A percentile compares a stretch with the other conserved stretches of the same genome.
Evolutionary conservation across 2,113 vertebrate genomes (phyloP).

Genomic region (Callithrix jacchus): DNA sequence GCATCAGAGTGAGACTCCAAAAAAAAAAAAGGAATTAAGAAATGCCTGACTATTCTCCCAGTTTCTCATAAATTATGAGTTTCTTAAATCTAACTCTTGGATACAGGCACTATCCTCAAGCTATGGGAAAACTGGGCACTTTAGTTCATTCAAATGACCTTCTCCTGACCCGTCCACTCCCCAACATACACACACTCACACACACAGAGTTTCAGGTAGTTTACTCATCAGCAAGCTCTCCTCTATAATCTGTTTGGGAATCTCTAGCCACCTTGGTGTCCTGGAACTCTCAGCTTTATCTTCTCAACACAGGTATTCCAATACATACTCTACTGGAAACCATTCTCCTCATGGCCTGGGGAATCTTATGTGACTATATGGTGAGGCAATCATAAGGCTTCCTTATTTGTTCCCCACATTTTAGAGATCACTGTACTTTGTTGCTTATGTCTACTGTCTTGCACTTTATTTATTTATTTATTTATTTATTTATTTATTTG

Average conservation of each 20-base stretch:
- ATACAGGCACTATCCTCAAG: neutral
- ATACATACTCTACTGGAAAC: neutral
- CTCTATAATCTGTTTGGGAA: neutral
- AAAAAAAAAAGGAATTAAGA: neutral
- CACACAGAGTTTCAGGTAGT: neutral
- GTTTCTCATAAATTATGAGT: neutral
- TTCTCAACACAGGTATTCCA: neutral
- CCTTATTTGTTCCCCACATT: neutral
- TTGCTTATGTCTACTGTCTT: neutral
- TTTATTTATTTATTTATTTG: too few species aligned
- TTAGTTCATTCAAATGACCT: neutral
- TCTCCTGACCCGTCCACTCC: fast-evolving
- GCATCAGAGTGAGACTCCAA: too few species aligned
- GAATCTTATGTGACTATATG: neutral
- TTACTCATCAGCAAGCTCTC: neutral
- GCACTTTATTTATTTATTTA: too few species aligned
- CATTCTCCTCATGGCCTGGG: neutral
- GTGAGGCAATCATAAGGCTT: neutral
- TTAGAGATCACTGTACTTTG: neutral
- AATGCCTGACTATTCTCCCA: neutral
- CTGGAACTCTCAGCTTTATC: neutral
- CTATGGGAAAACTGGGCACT: neutral
- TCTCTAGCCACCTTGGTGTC: neutral
- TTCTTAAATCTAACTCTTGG: neutral
- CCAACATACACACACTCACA: neutral